A percentile compares a stretch with the other conserved stretches of the same genome.
Conservation (phyloP, 2,113 vertebrate species). For the Myiopsitta monachus region DNA sequence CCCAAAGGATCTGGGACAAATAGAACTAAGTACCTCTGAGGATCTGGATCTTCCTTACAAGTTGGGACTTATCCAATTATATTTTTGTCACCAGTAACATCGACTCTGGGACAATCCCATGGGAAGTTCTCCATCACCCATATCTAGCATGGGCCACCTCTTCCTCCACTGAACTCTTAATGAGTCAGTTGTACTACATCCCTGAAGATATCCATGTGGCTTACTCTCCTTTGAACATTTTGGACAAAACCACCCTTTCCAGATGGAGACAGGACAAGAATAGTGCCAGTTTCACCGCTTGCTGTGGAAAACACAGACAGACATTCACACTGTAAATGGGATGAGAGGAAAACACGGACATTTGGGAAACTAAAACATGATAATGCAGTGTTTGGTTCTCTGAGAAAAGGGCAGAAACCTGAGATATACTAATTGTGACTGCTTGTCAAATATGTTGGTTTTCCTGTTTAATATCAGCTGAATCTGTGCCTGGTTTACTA, state of each 20-base stretch:
- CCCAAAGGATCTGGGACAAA: neutral
- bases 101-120: neutral
- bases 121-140: neutral
- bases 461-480: neutral
- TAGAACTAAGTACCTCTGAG: neutral
- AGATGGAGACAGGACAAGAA: neutral
- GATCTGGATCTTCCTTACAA: neutral
- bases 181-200: neutral
- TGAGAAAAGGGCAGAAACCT: neutral
- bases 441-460: neutral
- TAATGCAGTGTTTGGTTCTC: neutral
- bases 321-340: neutral
- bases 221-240: neutral
- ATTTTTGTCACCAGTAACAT: neutral
- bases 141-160: fast-evolving
- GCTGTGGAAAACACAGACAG: neutral
- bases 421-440: neutral
- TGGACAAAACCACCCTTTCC: neutral
- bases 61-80: neutral
- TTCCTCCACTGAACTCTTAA: neutral
- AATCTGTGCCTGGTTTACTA: neutral
- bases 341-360: neutral
- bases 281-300: neutral
- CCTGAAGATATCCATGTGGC: neutral
- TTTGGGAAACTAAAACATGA: neutral